A percentile compares a stretch with the other conserved stretches of the same genome.
Conservation (phyloP, 2,113 vertebrate genomes). For the Dasyurus viverrinus region DNA sequence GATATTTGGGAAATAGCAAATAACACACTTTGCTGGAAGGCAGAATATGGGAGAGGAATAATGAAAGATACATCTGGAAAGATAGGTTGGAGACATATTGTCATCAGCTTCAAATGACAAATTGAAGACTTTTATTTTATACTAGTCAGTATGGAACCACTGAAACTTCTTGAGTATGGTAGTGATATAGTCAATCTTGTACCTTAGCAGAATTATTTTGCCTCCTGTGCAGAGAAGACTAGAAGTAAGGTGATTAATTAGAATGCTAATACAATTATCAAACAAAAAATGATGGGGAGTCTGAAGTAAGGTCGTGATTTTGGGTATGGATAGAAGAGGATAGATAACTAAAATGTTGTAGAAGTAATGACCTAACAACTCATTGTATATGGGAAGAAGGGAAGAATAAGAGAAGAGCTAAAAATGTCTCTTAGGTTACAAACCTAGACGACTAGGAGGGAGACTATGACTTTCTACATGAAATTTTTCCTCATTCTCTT, state of each 20-base stretch:
- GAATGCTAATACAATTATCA: background rate
- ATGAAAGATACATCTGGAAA: background rate
- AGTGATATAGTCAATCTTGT: background rate
- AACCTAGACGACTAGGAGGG: background rate
- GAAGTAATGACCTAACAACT: background rate
- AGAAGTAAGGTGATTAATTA: background rate
- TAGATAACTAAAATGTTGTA: background rate
- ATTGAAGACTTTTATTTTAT: background rate
- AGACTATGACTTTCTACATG: background rate
- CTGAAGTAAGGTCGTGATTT: background rate
- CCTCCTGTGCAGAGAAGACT: background rate
- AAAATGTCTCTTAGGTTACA: background rate
- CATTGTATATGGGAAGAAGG: background rate
- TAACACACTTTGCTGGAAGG: background rate
- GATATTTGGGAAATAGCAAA: background rate
- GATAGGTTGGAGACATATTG: background rate
- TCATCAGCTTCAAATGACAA: background rate
- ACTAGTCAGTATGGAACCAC: background rate
- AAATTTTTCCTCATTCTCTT: background rate
- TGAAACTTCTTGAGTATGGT: background rate
- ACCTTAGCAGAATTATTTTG: background rate
- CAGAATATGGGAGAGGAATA: background rate
- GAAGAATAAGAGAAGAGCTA: background rate
- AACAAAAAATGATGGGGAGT: background rate
- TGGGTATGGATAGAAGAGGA: background rate